These are phyloP conservation scores for Anas bahamensis DNA, from an alignment of 2,797 vertebrate species.

Conservation along the genomic window DNA sequence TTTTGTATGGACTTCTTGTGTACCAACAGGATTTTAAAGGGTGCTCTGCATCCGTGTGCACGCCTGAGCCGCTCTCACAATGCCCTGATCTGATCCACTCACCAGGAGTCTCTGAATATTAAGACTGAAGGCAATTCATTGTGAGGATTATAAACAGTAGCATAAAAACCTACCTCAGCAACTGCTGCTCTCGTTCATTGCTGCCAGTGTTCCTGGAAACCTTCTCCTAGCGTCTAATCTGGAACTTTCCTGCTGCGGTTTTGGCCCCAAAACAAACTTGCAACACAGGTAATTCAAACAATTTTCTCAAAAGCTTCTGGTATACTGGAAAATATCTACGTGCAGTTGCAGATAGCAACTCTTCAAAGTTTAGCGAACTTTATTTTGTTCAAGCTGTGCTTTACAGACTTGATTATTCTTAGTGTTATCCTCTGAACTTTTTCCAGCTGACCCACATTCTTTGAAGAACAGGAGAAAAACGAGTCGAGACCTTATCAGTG, in stretches of 20 bases:
- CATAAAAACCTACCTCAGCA: not conserved
- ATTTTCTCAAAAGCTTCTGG: not conserved
- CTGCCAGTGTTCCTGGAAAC: not conserved
- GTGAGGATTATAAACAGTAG: not conserved
- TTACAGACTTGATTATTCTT: not conserved
- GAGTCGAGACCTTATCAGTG: not conserved
- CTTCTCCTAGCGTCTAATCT: not conserved
- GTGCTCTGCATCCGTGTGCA: not conserved
- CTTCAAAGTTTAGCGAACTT: not conserved
- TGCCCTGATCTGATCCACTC: not conserved
- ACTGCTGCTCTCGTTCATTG: not conserved
- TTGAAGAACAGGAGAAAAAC: not conserved
- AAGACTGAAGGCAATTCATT: not conserved
- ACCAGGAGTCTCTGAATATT: not conserved
- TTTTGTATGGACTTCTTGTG: too few relatives aligned
- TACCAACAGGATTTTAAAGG: too few relatives aligned
- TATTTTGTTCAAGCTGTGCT: not conserved
- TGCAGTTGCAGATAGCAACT: not conserved
- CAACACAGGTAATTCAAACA: not conserved
- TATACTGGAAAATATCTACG: not conserved
- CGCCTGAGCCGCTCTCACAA: not conserved
- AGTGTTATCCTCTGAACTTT: not conserved
- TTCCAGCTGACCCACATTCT: not conserved
- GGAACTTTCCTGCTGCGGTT: not conserved
- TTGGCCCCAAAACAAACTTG: not conserved